Evolutionary conservation across 35 echinoderm and acorn worm genomes (phyloP).

Genomic region (Amphiura filiformis): DNA sequence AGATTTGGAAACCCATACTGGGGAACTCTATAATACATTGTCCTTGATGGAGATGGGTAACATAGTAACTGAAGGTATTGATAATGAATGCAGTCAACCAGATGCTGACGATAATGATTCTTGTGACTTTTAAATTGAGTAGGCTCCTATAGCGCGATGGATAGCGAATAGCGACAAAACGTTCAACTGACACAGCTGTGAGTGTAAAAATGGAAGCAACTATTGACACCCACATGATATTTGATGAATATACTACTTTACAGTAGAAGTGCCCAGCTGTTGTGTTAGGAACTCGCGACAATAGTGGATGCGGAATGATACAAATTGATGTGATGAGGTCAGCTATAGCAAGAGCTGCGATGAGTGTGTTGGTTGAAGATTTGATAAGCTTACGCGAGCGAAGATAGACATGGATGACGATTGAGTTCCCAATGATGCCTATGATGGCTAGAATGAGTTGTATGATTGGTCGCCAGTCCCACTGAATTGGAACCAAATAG

Average conservation of each 20-base stretch:
- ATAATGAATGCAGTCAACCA: conserved; percentile 60
- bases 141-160: conserved; percentile 58
- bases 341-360: no score
- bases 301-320: conserved; percentile 58
- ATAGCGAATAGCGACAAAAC: conserved; percentile 71
- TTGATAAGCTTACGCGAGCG: conserved; percentile 8
- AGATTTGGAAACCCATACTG: neutral
- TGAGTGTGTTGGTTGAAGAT: conserved; percentile 65
- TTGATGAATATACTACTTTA: conserved; percentile 47
- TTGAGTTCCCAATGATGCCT: no score
- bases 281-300: neutral
- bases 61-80: conserved; percentile 42
- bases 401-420: conserved; percentile 44
- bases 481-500: neutral
- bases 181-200: conserved; percentile 63
- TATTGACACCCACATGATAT: conserved; percentile 73
- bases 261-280: conserved; percentile 70
- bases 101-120: conserved; percentile 31
- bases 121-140: conserved; percentile 26
- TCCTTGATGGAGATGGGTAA: conserved; percentile 6
- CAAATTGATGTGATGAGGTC: conserved; percentile 71
- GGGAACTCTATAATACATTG: conserved; percentile 47
- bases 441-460: neutral
- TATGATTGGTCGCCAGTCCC: neutral
- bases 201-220: conserved; percentile 69